Percentiles rank a stretch among this genome's conserved stretches.
Evolutionary conservation across 1,140 invertebrate species (phyloP).

Genomic region (Solen grandis): DNA sequence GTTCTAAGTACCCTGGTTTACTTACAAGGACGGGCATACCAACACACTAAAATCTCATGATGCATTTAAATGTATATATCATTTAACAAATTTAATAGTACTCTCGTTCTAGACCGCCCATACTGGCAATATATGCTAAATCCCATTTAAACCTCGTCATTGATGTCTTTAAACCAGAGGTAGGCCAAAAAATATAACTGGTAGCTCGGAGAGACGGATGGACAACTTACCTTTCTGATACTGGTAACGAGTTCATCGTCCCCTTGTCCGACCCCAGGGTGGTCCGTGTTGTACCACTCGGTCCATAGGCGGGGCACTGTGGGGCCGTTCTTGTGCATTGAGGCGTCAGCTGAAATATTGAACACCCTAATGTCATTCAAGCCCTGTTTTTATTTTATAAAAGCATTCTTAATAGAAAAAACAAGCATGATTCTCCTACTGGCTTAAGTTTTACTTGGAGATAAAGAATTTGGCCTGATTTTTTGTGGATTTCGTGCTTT

Average conservation of each 20-base stretch:
- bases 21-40: too few species aligned
- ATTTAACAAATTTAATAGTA: not conserved
- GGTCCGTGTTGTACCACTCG: constrained; percentile 45
- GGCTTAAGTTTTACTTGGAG: too few species aligned
- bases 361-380: not conserved
- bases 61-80: too few species aligned
- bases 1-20: too few species aligned
- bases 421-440: too few species aligned
- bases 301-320: constrained; percentile 20
- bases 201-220: not conserved
- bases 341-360: too few species aligned
- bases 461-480: too few species aligned
- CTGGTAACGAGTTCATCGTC: constrained; percentile 34
- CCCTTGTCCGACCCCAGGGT: not conserved
- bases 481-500: too few species aligned
- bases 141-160: not conserved
- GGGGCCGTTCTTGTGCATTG: too few species aligned
- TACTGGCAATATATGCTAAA: not conserved
- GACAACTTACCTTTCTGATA: constrained; percentile 32
- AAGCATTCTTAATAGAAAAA: not conserved
- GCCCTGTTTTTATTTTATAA: not conserved
- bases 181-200: not conserved
- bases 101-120: not conserved
- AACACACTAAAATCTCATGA: too few species aligned
- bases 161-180: not conserved